phyloP scores from a whole-genome alignment of 2,113 vertebrate genomes.

The Pangasianodon gigas region DNA sequence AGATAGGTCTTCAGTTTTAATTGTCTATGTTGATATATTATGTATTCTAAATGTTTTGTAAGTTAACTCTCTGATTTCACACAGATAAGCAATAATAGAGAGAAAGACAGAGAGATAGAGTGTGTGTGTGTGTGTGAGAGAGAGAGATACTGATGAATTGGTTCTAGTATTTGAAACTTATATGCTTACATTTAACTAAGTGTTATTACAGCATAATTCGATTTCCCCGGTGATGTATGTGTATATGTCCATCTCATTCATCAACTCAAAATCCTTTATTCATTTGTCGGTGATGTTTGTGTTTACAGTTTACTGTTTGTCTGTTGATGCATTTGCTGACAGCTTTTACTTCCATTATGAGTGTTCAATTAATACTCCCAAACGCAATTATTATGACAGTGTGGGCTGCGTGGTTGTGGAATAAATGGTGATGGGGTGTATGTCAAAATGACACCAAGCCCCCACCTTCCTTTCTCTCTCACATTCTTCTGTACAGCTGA shows the following conservation, averaged over 20 bases:
- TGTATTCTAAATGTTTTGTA: neutral
- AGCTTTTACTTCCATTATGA: conserved; percentile 70
- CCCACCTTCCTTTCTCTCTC: conserved; percentile 14
- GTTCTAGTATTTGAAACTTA: conserved; percentile 55
- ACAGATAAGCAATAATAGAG: neutral
- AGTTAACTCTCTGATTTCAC: neutral
- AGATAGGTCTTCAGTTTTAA: neutral
- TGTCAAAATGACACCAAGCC: conserved; percentile 63
- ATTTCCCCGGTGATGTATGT: conserved; percentile 50
- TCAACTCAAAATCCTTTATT: conserved; percentile 52
- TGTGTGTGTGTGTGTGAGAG: conserved; percentile 11
- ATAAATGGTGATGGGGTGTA: conserved; percentile 66
- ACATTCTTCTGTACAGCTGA: neutral
- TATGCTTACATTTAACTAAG: conserved; percentile 62
- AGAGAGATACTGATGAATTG: conserved; percentile 63
- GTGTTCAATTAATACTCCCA: conserved; percentile 73
- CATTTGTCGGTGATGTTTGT: conserved; percentile 66
- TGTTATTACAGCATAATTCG: conserved; percentile 70
- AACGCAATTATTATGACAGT: conserved; percentile 75
- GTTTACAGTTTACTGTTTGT: conserved; percentile 47
- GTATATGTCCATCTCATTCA: conserved; percentile 15
- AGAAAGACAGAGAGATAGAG: conserved; percentile 25
- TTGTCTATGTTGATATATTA: neutral
- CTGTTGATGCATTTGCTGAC: conserved; percentile 71
- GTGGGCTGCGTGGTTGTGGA: conserved; percentile 59